Conservation (phyloP, 2,113 vertebrate genomes). For the Anoura caudifer region DNA sequence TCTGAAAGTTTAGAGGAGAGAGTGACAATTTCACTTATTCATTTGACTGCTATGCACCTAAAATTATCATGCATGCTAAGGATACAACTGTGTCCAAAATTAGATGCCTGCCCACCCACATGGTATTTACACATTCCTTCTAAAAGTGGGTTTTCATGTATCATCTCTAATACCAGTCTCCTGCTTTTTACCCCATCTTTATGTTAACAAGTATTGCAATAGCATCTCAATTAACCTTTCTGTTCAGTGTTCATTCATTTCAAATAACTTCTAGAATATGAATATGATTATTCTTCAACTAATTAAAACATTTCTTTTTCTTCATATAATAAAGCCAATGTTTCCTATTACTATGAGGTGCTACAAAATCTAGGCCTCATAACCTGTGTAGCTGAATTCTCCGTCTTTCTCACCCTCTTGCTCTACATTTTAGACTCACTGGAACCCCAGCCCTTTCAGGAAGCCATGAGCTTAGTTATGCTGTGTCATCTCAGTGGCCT, state of each 20-base stretch:
- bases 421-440: background rate
- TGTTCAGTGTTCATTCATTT: background rate
- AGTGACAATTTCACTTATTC: background rate
- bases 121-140: background rate
- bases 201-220: background rate
- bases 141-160: background rate
- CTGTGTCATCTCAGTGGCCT: background rate
- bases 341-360: background rate
- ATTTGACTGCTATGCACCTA: background rate
- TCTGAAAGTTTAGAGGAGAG: background rate
- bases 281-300: background rate
- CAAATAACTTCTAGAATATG: background rate
- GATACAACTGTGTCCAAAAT: background rate
- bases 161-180: background rate
- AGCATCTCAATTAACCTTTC: background rate
- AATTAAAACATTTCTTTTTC: background rate
- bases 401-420: background rate
- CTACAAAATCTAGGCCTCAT: background rate
- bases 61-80: background rate
- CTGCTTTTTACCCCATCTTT: background rate
- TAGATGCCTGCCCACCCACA: background rate
- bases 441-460: background rate
- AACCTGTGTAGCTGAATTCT: background rate
- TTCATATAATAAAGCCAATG: background rate
- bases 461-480: background rate